phyloP scores from a whole-genome alignment of 2,888 invertebrate genomes.

The Hanleya hanleyi region DNA sequence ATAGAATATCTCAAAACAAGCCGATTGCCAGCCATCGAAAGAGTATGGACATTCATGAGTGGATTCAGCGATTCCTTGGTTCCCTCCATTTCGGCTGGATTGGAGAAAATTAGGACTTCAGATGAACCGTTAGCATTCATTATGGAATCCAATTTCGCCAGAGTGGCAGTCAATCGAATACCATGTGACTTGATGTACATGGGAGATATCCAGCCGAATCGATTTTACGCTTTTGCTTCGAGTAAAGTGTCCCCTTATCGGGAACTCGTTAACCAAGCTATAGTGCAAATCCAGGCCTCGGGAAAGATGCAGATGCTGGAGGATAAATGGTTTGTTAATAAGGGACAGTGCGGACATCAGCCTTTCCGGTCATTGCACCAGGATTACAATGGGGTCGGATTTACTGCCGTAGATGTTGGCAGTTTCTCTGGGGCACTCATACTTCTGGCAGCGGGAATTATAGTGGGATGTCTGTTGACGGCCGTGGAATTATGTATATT shows the following conservation, averaged over 20 bases:
- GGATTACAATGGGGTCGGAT: neutral
- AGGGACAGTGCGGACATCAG: slow-evolving; percentile 37
- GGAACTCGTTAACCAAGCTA: slow-evolving; percentile 35
- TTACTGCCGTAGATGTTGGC: slow-evolving; percentile 45
- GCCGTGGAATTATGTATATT: slow-evolving; percentile 36
- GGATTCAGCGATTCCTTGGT: neutral
- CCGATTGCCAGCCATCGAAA: slow-evolving; percentile 25
- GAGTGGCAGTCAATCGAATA: slow-evolving; percentile 42
- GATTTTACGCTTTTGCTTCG: slow-evolving; percentile 47
- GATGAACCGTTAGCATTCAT: slow-evolving; percentile 50
- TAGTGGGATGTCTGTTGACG: slow-evolving; percentile 51
- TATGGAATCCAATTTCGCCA: slow-evolving; percentile 59
- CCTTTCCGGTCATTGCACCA: neutral
- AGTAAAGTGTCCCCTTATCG: slow-evolving; percentile 26
- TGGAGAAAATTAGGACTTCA: slow-evolving; percentile 40
- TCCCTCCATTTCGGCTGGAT: slow-evolving; percentile 35
- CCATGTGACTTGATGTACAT: slow-evolving; percentile 62
- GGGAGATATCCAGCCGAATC: slow-evolving; percentile 28
- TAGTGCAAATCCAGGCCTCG: slow-evolving; percentile 45
- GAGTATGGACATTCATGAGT: slow-evolving; percentile 3
- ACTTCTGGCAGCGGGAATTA: slow-evolving; percentile 50
- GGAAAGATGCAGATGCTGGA: slow-evolving; percentile 45
- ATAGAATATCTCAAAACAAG: slow-evolving; percentile 40
- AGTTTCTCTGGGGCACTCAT: slow-evolving; percentile 59
- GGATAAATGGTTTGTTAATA: slow-evolving; percentile 54